These are phyloP conservation scores for Apostichopus parvimensis DNA, from an alignment of 35 echinoderm and acorn worm species.

Conservation along the genomic window DNA sequence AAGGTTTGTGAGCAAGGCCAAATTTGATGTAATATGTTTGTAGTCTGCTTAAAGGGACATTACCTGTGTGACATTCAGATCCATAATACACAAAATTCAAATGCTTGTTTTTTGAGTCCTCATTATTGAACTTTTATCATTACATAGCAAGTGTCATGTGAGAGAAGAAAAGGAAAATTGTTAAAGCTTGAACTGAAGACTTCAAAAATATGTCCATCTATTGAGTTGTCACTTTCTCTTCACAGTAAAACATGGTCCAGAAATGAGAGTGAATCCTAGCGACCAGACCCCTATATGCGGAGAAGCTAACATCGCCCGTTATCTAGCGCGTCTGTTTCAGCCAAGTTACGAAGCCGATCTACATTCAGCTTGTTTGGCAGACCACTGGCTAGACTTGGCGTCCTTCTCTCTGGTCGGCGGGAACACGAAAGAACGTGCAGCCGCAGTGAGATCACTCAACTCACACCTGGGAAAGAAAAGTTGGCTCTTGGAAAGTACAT, in stretches of 20 bases:
- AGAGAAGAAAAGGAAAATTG: too few relatives aligned
- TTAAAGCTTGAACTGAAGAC: too few relatives aligned
- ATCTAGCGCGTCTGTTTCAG: conserved; percentile 78
- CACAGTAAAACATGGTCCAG: conserved; percentile 72
- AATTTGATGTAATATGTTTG: too few relatives aligned
- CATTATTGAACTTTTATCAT: too few relatives aligned
- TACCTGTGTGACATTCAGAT: not conserved
- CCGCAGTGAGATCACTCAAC: conserved; percentile 67
- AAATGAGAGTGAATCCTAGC: conserved; percentile 67
- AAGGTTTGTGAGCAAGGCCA: too few relatives aligned
- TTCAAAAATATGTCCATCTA: not conserved
- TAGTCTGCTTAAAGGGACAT: not conserved
- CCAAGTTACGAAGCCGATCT: conserved; percentile 75
- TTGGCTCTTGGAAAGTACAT: conserved; percentile 61
- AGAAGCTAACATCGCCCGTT: conserved; percentile 85
- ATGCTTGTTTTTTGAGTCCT: too few relatives aligned
- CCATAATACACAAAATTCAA: too few relatives aligned
- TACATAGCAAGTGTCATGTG: too few relatives aligned
- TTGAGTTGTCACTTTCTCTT: not conserved
- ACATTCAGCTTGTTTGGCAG: conserved; percentile 48
- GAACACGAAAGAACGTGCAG: conserved; percentile 74
- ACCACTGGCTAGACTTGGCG: conserved; percentile 83
- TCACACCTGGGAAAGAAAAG: conserved; percentile 69
- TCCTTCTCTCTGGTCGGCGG: conserved; percentile 65
- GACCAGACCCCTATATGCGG: conserved; percentile 89